Conservation (phyloP, 2,113 vertebrate genomes). For the Pheucticus melanocephalus region DNA sequence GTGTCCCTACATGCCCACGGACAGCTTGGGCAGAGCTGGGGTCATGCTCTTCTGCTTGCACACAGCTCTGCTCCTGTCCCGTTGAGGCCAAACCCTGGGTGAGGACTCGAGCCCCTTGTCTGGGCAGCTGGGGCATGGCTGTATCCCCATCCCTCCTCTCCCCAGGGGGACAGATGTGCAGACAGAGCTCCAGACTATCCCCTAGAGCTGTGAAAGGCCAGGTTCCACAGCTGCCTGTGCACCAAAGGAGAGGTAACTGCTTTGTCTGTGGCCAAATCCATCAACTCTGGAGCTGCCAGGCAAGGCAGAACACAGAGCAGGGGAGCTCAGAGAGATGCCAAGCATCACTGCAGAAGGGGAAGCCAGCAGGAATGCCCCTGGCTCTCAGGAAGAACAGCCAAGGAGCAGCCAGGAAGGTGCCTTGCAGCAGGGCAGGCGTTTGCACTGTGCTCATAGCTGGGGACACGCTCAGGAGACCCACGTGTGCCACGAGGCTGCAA, state of each 20-base stretch:
- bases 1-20: fast-evolving
- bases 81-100: fast-evolving
- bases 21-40: background rate
- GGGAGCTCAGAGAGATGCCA: background rate
- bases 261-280: background rate
- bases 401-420: background rate
- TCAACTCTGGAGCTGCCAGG: background rate
- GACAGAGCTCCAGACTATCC: background rate
- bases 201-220: background rate
- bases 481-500: background rate
- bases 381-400: background rate
- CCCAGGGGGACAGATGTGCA: background rate
- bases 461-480: background rate
- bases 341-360: background rate
- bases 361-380: background rate
- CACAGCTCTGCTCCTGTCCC: background rate
- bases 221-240: background rate
- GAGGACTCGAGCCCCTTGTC: background rate
- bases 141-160: background rate
- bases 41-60: fast-evolving
- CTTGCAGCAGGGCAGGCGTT: background rate
- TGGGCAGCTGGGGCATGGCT: background rate
- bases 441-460: background rate
- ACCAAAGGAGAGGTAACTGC: background rate
- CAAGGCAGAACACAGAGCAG: background rate